Evolutionary conservation across 1,140 invertebrate species (phyloP).

Genomic region (Caenorhabditis remanei): DNA sequence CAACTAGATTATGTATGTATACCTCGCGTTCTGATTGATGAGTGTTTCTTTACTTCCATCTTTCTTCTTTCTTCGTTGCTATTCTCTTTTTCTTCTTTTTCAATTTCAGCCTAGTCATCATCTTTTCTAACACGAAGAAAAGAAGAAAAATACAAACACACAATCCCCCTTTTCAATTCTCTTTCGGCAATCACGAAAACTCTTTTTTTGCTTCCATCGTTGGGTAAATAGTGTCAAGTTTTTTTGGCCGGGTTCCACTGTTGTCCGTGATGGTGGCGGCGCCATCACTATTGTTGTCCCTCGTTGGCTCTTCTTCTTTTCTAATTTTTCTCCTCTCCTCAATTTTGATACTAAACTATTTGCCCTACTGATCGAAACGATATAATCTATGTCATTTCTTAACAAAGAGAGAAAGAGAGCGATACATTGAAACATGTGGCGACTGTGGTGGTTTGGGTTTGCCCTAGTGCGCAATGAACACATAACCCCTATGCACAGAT

Average conservation of each 20-base stretch:
- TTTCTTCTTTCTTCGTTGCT: not conserved
- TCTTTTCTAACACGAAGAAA: not conserved
- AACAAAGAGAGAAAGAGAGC: not conserved
- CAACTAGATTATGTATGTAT: conserved; percentile 20
- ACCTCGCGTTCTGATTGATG: conserved; percentile 22
- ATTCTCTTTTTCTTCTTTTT: not conserved
- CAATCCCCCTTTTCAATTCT: not conserved
- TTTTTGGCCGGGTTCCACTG: not conserved
- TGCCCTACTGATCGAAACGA: not conserved
- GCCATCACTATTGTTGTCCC: conserved; percentile 34
- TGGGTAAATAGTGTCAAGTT: conserved; percentile 54
- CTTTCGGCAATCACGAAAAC: conserved; percentile 39
- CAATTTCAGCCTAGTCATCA: conserved; percentile 28
- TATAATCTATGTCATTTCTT: not conserved
- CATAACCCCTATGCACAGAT: conserved; percentile 1
- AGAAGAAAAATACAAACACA: not conserved
- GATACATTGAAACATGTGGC: not conserved
- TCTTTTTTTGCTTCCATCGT: not conserved
- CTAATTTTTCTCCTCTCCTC: not conserved
- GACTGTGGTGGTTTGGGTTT: not conserved
- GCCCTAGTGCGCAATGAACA: not conserved
- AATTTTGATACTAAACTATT: not conserved
- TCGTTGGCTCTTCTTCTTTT: not conserved
- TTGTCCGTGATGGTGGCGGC: conserved; percentile 10
- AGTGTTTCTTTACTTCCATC: conserved; percentile 29